Percentiles rank a stretch among this genome's conserved stretches.
These are phyloP conservation scores for Hemiscyllium ocellatum DNA, from an alignment of 2,113 vertebrate genomes.

Conservation along the genomic window DNA sequence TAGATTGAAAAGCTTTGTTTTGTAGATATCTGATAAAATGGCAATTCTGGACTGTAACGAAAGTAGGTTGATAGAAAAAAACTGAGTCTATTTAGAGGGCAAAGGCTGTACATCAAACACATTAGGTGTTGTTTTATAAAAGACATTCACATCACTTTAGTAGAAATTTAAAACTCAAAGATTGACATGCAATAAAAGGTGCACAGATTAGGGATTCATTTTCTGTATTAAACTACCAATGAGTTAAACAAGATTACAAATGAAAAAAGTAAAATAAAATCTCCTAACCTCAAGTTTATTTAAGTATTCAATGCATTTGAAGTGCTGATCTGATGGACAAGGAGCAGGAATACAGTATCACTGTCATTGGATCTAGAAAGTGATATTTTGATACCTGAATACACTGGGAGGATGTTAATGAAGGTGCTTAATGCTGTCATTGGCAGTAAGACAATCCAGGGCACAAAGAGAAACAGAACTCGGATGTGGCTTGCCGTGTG, in stretches of 20 bases:
- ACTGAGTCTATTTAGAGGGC: not conserved
- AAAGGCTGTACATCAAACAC: not conserved
- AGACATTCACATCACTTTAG: not conserved
- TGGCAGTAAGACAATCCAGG: conserved; percentile 48
- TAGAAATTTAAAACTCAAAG: not conserved
- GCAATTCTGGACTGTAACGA: not conserved
- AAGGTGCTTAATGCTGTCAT: conserved; percentile 56
- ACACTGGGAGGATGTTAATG: conserved; percentile 47
- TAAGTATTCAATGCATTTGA: conserved; percentile 40
- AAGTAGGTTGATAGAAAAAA: not conserved
- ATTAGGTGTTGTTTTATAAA: not conserved
- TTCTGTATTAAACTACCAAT: conserved; percentile 41
- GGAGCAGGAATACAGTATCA: conserved; percentile 40
- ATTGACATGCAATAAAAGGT: not conserved
- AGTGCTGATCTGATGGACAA: conserved; percentile 13
- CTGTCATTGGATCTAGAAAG: conserved; percentile 51
- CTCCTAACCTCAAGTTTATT: conserved; percentile 41
- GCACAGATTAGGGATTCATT: too few relatives aligned
- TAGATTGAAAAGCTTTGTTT: not conserved
- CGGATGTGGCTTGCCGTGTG: conserved; percentile 41
- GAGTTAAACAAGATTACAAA: conserved; percentile 42
- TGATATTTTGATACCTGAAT: conserved; percentile 56
- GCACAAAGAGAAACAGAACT: conserved; percentile 41
- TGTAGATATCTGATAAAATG: not conserved
- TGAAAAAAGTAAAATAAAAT: conserved; percentile 41